These are phyloP conservation scores for Heteronetta atricapilla DNA, from an alignment of 2,113 vertebrate species.

Conservation along the genomic window DNA sequence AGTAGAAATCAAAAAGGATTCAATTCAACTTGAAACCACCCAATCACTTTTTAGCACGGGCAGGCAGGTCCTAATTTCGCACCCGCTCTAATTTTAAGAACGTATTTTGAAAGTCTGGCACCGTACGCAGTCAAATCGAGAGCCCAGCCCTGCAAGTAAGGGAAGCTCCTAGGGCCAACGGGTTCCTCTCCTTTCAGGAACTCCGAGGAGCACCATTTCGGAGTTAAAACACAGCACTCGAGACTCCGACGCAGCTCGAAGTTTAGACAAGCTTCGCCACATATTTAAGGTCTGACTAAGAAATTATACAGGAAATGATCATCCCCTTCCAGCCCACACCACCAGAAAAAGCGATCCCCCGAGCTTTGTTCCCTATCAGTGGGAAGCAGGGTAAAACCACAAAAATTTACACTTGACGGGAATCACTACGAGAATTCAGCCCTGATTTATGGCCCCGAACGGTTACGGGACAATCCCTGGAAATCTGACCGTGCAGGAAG, in stretches of 20 bases:
- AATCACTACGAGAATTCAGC: background rate
- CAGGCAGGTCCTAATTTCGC: background rate
- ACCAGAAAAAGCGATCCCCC: constrained; percentile 46
- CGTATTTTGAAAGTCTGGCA: background rate
- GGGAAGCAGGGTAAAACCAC: constrained; percentile 62
- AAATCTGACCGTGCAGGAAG: constrained; percentile 31
- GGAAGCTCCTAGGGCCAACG: background rate
- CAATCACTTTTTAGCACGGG: fast-evolving
- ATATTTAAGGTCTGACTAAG: constrained; percentile 69
- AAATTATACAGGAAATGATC: constrained; percentile 67
- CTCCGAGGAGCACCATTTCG: background rate
- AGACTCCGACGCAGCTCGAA: background rate
- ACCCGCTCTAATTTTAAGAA: background rate
- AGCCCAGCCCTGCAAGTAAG: background rate
- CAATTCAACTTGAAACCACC: constrained; percentile 21
- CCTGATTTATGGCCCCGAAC: constrained; percentile 2
- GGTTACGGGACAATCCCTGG: constrained; percentile 15
- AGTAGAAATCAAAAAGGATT: background rate
- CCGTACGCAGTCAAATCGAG: background rate
- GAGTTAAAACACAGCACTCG: background rate
- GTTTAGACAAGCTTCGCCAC: constrained; percentile 47
- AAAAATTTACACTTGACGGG: constrained; percentile 47
- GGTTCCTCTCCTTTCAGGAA: background rate
- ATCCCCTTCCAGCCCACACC: constrained; percentile 45
- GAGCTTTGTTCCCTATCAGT: constrained; percentile 53